Conservation (phyloP, 2,888 invertebrate genomes). For the Orchestes rusci region DNA sequence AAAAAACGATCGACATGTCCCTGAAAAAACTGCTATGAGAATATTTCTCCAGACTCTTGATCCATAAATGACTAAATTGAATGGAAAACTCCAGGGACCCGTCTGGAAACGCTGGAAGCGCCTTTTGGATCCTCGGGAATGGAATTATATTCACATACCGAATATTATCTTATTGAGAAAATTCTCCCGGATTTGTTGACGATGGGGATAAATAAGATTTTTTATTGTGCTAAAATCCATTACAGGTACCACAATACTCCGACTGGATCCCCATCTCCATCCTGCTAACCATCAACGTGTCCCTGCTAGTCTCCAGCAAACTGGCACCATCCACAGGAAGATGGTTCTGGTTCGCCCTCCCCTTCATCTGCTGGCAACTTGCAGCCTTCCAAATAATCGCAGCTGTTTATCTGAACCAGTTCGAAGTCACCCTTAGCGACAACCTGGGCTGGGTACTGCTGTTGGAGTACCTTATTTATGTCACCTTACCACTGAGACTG, state of each 20-base stretch:
- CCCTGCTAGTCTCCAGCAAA: slow-evolving; percentile 8
- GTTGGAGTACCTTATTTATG: slow-evolving; percentile 65
- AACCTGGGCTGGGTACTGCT: slow-evolving; percentile 66
- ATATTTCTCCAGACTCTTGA: no score
- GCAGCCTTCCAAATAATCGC: slow-evolving; percentile 55
- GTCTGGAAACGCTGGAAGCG: no score
- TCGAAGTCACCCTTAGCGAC: slow-evolving; percentile 55
- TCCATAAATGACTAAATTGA: no score
- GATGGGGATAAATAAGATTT: no score
- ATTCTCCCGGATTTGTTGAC: no score
- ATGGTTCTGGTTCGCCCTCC: slow-evolving; percentile 50
- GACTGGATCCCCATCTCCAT: slow-evolving; percentile 6
- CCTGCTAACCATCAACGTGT: slow-evolving; percentile 11
- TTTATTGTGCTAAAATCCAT: no score
- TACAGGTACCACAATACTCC: slow-evolving; percentile 11
- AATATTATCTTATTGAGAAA: no score
- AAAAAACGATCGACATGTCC: no score
- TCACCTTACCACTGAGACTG: slow-evolving; percentile 63
- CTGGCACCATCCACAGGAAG: slow-evolving; percentile 8
- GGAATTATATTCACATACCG: no score
- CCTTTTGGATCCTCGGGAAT: no score
- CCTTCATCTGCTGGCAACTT: slow-evolving; percentile 59
- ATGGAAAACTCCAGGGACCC: no score
- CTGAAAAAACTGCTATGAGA: no score
- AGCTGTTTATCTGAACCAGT: slow-evolving; percentile 54